A percentile compares a stretch with the other conserved stretches of the same genome.
These are phyloP conservation scores for Microplitis manilae DNA, from an alignment of 2,888 invertebrate genomes.

Conservation along the genomic window DNA sequence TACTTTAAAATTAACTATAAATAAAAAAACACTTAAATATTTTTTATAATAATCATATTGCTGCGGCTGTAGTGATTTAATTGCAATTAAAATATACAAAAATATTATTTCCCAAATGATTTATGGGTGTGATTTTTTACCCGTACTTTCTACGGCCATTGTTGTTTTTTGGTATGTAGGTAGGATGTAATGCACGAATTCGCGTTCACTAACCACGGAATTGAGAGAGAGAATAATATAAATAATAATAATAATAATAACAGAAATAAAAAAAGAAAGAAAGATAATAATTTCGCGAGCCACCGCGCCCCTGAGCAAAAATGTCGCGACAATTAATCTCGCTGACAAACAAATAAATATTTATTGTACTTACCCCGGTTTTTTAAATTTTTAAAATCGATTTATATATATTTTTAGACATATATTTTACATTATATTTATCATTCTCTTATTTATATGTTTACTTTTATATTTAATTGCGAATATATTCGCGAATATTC, in stretches of 20 bases:
- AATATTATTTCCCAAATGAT: not conserved
- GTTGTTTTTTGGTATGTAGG: slow-evolving; percentile 54
- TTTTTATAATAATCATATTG: not conserved
- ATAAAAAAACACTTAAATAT: not conserved
- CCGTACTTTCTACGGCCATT: slow-evolving; percentile 56
- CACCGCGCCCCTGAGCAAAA: not conserved
- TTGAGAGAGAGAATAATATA: slow-evolving; percentile 24
- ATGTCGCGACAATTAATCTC: not conserved
- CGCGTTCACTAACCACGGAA: slow-evolving; percentile 36
- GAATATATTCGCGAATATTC: no score
- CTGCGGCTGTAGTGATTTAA: not conserved
- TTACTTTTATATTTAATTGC: no score
- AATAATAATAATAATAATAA: not conserved
- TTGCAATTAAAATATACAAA: not conserved
- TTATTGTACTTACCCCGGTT: not conserved
- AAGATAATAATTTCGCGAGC: not conserved
- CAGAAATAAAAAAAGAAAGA: not conserved
- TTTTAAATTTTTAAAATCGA: not conserved
- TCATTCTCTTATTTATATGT: no score
- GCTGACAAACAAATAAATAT: not conserved
- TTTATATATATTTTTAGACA: not conserved
- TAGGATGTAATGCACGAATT: slow-evolving; percentile 18
- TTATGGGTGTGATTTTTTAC: not conserved
- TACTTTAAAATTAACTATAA: not conserved
- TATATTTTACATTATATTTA: no score